phyloP scores from a whole-genome alignment of 2,797 vertebrate genomes.

The Galago senegalensis region DNA sequence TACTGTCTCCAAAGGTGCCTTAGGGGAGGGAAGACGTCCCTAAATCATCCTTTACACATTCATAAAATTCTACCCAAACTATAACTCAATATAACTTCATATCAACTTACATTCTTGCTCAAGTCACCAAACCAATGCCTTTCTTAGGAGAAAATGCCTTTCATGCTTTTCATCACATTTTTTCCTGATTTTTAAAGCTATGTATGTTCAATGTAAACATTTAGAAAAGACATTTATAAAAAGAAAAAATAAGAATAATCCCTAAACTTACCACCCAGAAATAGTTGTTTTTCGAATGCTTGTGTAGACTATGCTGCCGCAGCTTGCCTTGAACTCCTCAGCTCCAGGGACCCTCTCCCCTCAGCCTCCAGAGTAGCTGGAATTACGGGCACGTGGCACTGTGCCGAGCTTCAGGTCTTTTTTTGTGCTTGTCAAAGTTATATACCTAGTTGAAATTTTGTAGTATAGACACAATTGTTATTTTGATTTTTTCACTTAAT shows the following conservation, averaged over 20 bases:
- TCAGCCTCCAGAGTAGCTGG: no score
- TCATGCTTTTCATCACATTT: conserved; percentile 10
- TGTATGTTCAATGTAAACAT: not conserved
- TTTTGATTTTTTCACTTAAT: not conserved
- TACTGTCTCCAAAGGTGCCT: not conserved
- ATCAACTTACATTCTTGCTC: not conserved
- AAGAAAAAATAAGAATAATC: conserved; percentile 36
- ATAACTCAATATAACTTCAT: not conserved
- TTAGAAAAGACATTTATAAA: conserved; percentile 52
- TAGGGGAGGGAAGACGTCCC: not conserved
- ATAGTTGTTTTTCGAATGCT: not conserved
- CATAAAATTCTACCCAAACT: conserved; percentile 20
- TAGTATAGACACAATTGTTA: not conserved
- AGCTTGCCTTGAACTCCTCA: no score
- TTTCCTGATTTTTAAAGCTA: conserved; percentile 26
- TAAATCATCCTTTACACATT: not conserved
- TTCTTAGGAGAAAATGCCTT: conserved; percentile 44
- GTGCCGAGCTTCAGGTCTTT: not conserved
- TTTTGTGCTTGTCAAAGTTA: not conserved
- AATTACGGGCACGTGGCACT: no score
- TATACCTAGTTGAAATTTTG: conserved; percentile 7
- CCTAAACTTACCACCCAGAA: not conserved
- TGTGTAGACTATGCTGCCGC: not conserved
- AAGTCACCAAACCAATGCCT: conserved; percentile 9
- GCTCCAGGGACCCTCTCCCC: no score